Percentiles rank a stretch among this genome's conserved stretches.
Conservation (phyloP, 2,797 vertebrate species). For the Coranthus polyacanthus region DNA sequence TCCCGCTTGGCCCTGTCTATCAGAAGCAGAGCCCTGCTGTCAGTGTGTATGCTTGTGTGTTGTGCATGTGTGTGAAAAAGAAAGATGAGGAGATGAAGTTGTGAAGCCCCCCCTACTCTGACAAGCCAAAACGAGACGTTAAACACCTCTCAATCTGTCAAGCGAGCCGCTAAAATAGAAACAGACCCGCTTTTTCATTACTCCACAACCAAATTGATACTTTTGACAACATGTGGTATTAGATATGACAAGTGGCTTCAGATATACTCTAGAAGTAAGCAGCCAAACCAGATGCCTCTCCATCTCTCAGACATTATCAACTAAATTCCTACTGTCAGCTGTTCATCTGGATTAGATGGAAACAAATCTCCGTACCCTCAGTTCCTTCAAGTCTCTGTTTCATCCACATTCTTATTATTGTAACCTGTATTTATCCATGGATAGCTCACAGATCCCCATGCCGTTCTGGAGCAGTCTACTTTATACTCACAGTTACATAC, state of each 20-base stretch:
- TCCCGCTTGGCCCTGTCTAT: conserved; percentile 77
- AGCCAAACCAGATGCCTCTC: conserved; percentile 72
- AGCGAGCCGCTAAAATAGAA: conserved; percentile 79
- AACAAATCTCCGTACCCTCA: conserved; percentile 61
- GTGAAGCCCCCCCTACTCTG: conserved; percentile 61
- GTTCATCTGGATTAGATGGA: conserved; percentile 77
- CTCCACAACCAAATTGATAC: conserved; percentile 78
- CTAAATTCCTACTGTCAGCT: conserved; percentile 80
- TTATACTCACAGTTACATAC: conserved; percentile 4
- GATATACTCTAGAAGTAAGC: conserved; percentile 79
- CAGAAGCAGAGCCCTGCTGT: conserved; percentile 78
- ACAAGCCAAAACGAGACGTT: conserved; percentile 82
- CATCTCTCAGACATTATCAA: conserved; percentile 74
- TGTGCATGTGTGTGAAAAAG: conserved; percentile 40
- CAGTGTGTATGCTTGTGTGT: conserved; percentile 48
- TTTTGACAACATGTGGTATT: conserved; percentile 80
- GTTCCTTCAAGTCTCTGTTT: conserved; percentile 49
- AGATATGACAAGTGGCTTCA: conserved; percentile 81
- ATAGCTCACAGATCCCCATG: conserved; percentile 3
- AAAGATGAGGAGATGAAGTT: conserved; percentile 81
- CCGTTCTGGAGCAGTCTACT: neutral
- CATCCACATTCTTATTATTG: conserved; percentile 35
- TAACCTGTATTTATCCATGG: conserved; percentile 36
- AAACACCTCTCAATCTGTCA: conserved; percentile 85
- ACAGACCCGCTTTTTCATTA: conserved; percentile 77